Evolutionary conservation across 2,113 vertebrate genomes (phyloP).

Genomic region (human): GRCh38 chr5:126963501-126964000

Average conservation of each 20-base stretch:
- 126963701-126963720: neutral
- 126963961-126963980: neutral
- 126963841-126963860: neutral
- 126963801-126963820: neutral
- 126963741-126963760: neutral
- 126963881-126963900: neutral
- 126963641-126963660: conserved; percentile 16
- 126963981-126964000: neutral
- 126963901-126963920: neutral
- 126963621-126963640: conserved; percentile 41
- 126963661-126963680: conserved; percentile 13
- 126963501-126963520: neutral
- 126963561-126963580: neutral
- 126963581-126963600: neutral
- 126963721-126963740: neutral
- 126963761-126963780: neutral
- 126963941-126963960: neutral
- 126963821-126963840: neutral
- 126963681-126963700: conserved; percentile 18
- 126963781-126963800: neutral
- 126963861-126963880: neutral
- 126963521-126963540: neutral
- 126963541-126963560: neutral
- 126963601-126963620: conserved; percentile 21
- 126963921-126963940: neutral